phyloP scores from a whole-genome alignment of 2,797 vertebrate genomes.

The Bovichtus diacanthus region DNA sequence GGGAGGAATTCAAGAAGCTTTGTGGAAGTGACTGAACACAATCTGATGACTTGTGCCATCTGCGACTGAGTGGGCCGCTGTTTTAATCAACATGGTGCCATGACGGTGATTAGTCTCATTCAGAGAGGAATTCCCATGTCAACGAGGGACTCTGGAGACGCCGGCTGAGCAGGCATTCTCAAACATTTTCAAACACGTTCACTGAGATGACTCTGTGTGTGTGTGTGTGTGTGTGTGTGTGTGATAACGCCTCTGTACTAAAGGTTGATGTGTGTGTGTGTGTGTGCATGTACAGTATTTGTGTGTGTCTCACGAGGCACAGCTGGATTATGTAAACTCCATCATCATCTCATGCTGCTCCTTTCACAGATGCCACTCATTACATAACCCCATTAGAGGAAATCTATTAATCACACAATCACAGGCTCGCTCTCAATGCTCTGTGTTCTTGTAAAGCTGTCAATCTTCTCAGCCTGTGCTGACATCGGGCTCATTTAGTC shows the following conservation, averaged over 20 bases:
- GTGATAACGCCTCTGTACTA: slow-evolving; percentile 12
- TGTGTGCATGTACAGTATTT: slow-evolving; percentile 7
- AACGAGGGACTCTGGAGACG: slow-evolving; percentile 48
- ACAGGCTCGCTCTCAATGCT: slow-evolving; percentile 41
- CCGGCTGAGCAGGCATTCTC: slow-evolving; percentile 38
- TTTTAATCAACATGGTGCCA: slow-evolving; percentile 75
- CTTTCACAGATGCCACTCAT: slow-evolving; percentile 65
- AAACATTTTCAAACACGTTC: slow-evolving; percentile 32
- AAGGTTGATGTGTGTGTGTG: slow-evolving; percentile 25
- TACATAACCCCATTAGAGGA: slow-evolving; percentile 57
- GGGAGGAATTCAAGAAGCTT: slow-evolving; percentile 64
- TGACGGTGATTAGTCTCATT: slow-evolving; percentile 73
- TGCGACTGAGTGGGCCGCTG: slow-evolving; percentile 66
- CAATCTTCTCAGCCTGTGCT: slow-evolving; percentile 38
- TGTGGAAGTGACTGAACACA: slow-evolving; percentile 69
- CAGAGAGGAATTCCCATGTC: slow-evolving; percentile 73
- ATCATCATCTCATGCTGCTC: slow-evolving; percentile 59
- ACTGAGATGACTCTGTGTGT: slow-evolving; percentile 16
- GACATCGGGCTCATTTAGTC: slow-evolving; percentile 48
- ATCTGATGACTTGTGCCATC: slow-evolving; percentile 77
- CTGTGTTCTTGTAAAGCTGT: slow-evolving; percentile 64
- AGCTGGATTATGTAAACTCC: slow-evolving; percentile 65
- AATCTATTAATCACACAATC: slow-evolving; percentile 68
- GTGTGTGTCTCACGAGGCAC: slow-evolving; percentile 27
- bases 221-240: slow-evolving; percentile 5